phyloP scores from a whole-genome alignment of 2,113 vertebrate species.

The Caloenas nicobarica region DNA sequence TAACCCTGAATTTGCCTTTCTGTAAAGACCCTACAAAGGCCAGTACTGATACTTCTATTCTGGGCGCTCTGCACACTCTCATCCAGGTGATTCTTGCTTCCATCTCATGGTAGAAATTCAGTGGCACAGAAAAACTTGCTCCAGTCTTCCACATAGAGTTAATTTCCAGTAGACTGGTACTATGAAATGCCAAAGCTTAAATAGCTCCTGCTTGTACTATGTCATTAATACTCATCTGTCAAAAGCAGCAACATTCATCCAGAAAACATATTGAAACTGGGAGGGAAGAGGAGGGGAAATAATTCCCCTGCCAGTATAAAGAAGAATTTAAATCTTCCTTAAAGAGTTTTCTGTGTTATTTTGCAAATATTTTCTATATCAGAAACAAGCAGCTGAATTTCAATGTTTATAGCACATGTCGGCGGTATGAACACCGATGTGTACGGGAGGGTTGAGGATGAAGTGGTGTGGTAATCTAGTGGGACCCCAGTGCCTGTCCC shows the following conservation, averaged over 20 bases:
- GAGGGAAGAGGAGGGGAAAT: too few relatives aligned
- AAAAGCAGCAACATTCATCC: background rate
- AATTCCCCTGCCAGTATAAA: background rate
- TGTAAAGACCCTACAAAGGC: background rate
- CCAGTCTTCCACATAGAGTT: background rate
- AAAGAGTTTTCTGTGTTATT: background rate
- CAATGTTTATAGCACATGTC: background rate
- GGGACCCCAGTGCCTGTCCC: accelerated
- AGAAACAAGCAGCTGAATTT: background rate
- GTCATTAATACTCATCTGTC: background rate
- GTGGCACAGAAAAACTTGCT: background rate
- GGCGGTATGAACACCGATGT: accelerated
- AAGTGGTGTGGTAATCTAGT: background rate
- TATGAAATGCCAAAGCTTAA: background rate
- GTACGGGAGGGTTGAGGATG: background rate
- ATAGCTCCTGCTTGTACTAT: background rate
- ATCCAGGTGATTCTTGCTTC: background rate
- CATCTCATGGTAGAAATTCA: background rate
- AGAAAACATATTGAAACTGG: background rate
- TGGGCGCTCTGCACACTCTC: background rate
- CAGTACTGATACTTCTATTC: background rate
- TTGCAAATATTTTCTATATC: background rate
- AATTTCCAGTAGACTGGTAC: background rate
- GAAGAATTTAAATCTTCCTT: background rate
- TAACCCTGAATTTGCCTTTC: background rate